These are phyloP conservation scores for Urosaurus nigricauda DNA, from an alignment of 2,797 vertebrate species.

Conservation along the genomic window DNA sequence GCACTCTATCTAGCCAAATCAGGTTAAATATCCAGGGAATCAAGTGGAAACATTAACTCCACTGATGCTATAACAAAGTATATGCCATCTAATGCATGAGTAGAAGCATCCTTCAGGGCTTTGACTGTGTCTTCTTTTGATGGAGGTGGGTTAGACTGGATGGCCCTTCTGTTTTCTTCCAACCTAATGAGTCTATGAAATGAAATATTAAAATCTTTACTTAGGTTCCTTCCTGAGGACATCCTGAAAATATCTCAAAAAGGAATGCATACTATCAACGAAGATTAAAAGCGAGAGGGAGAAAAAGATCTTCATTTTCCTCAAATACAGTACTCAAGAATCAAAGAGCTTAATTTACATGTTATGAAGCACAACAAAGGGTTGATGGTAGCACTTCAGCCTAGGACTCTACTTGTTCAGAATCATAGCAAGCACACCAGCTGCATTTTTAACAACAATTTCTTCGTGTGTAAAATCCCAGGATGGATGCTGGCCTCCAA, in stretches of 20 bases:
- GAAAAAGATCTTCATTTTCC: background rate
- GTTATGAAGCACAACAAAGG: background rate
- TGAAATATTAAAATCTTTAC: constrained; percentile 25
- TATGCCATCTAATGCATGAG: constrained; percentile 26
- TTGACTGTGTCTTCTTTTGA: no score
- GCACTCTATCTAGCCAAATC: constrained; percentile 26
- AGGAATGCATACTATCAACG: background rate
- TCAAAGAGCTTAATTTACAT: background rate
- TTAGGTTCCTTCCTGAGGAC: background rate
- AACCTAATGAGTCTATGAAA: no score
- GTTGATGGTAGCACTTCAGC: background rate
- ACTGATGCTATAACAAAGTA: constrained; percentile 34
- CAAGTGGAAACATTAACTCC: constrained; percentile 47
- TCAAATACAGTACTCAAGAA: background rate
- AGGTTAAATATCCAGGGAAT: constrained; percentile 37
- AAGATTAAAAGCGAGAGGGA: constrained; percentile 9
- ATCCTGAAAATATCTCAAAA: background rate
- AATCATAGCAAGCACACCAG: background rate
- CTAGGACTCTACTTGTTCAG: background rate
- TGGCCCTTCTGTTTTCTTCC: no score
- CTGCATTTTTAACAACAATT: background rate
- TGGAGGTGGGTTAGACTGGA: no score
- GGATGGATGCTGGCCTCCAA: background rate
- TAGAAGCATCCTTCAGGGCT: background rate
- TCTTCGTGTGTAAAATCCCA: background rate